Conservation (phyloP, 2,888 invertebrate species). For the Limnephilus lunatus region DNA sequence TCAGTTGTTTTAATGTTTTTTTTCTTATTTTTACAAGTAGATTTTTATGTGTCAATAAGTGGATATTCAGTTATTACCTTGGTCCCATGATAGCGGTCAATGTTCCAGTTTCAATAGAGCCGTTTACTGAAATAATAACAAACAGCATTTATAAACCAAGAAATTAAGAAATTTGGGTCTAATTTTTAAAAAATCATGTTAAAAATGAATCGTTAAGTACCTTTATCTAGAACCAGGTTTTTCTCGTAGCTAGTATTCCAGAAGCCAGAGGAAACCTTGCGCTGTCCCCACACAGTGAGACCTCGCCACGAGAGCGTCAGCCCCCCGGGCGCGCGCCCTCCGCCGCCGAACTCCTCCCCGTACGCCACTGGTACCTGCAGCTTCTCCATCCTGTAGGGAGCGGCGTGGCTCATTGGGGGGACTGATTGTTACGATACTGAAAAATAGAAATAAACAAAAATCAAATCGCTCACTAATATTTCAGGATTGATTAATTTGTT, state of each 20-base stretch:
- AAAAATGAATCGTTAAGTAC: slow-evolving; percentile 68
- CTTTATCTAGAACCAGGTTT: slow-evolving; percentile 77
- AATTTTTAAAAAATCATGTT: no score
- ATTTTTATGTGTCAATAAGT: not conserved
- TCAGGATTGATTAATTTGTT: no score
- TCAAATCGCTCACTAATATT: no score
- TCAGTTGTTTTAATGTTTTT: not conserved
- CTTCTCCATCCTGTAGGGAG: not conserved
- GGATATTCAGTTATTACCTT: slow-evolving; percentile 74
- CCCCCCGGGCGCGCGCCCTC: slow-evolving; percentile 67
- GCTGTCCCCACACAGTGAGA: slow-evolving; percentile 75
- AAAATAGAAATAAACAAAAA: not conserved
- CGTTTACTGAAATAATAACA: slow-evolving; percentile 79
- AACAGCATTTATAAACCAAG: not conserved
- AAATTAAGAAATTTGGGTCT: not conserved
- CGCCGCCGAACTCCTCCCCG: slow-evolving; percentile 13
- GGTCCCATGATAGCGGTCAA: slow-evolving; percentile 87
- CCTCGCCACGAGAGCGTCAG: slow-evolving; percentile 77
- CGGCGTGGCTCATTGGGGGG: not conserved
- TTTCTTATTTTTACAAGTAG: not conserved
- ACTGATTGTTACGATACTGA: not conserved
- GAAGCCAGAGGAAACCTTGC: slow-evolving; percentile 75
- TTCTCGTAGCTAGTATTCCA: slow-evolving; percentile 76
- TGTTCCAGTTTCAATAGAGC: slow-evolving; percentile 82
- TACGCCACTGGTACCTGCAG: not conserved